phyloP scores from a whole-genome alignment of 1,140 invertebrate species.

The Tetramorium alpestre region DNA sequence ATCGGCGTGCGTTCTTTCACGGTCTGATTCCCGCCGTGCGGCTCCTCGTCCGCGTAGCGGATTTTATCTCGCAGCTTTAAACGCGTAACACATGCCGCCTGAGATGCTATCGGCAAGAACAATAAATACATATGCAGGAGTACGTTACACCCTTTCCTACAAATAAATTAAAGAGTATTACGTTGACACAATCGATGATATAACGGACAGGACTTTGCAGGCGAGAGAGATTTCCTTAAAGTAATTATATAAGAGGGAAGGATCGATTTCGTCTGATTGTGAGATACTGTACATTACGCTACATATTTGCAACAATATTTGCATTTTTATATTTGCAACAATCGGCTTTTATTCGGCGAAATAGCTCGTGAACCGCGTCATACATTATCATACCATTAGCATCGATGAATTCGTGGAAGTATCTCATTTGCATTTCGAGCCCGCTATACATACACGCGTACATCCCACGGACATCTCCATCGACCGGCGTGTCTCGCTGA shows the following conservation, averaged over 20 bases:
- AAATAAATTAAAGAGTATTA: slow-evolving; percentile 3
- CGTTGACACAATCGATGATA: neutral
- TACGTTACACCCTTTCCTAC: neutral
- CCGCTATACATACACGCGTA: slow-evolving; percentile 51
- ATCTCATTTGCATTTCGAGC: slow-evolving; percentile 69
- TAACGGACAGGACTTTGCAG: neutral
- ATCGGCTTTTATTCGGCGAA: slow-evolving; percentile 68
- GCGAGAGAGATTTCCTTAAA: neutral
- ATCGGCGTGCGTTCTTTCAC: slow-evolving; percentile 65
- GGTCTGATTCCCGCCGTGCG: slow-evolving; percentile 69
- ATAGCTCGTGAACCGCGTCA: slow-evolving; percentile 48
- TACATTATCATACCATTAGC: slow-evolving; percentile 75
- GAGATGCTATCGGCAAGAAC: slow-evolving; percentile 30
- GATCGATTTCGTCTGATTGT: neutral
- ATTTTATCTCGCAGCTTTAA: slow-evolving; percentile 35
- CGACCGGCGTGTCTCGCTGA: slow-evolving; percentile 64
- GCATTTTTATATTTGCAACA: slow-evolving; percentile 58
- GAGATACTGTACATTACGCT: neutral
- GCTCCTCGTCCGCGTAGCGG: slow-evolving; percentile 48
- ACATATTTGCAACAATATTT: slow-evolving; percentile 53
- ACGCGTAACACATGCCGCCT: slow-evolving; percentile 22
- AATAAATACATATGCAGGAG: neutral
- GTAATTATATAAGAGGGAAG: neutral
- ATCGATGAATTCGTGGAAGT: slow-evolving; percentile 73
- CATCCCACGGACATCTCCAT: slow-evolving; percentile 69